Evolutionary conservation across 1,140 invertebrate genomes (phyloP), one percentile per base, ranked within the genome.

Genomic region (Scaptomyza montana): DNA sequence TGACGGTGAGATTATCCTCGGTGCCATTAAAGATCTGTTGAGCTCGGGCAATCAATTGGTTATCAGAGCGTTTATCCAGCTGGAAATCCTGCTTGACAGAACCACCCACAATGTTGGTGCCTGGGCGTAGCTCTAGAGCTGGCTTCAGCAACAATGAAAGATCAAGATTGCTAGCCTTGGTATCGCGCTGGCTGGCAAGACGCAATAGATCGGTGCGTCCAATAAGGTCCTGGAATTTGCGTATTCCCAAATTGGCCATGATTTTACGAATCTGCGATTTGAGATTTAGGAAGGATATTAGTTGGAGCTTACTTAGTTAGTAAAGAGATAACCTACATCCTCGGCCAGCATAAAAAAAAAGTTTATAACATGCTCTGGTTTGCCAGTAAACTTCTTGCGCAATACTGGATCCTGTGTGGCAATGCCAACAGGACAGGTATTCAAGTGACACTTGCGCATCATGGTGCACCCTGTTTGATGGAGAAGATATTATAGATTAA

Each of bases 401-500:
- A 99, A 93, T 12, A 96, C 94, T 0, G 98, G 98, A 94, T 99
- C 99, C 93, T 98, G 98, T 0, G 99, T 99, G 2, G 98, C 98
- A 85, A 99, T 97, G 69, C 99, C 99, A 57, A 99, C 99, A 0
- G 99, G 99, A 90, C 99, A 99, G 25, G 99, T 99, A 92, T 99
- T 99, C 63, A 99, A 93, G 92, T 99, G 99, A 92, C 99, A 99
- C 92, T 99, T 99, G 56, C 99, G 94, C 99, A 99, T 99, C 99
- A 99, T 99, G 6, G 98, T 99, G 91, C 99, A 99, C 8, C 99
- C 93, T 94, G 7, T 36, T 36, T 25, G 60, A 0, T 2, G 13
- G 30, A 0, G 39, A 8, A 36, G 2, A 50, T 6, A 21, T 59
- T 0, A 33, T 9, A 41, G 16, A 64, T 56, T 19, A 69, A 21